Percentiles rank a stretch among this genome's conserved stretches.
Conservation (phyloP, 2,888 invertebrate genomes). For the Platerodrilus igneus region DNA sequence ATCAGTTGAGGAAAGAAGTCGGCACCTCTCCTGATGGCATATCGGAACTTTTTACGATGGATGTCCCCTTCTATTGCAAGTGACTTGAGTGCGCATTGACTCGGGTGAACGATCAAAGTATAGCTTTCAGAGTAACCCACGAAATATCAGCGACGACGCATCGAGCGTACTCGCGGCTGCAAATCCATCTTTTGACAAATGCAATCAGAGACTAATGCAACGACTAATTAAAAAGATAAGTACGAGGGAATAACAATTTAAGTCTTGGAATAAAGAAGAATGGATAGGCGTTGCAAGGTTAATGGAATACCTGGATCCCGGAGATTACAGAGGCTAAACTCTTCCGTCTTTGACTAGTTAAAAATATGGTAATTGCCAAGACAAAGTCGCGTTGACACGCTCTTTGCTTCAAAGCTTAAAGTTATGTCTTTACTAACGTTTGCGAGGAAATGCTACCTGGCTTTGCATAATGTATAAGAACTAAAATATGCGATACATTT, state of each 20-base stretch:
- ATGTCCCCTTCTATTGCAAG: slow-evolving; percentile 31
- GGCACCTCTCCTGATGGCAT: slow-evolving; percentile 24
- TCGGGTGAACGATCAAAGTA: slow-evolving; percentile 46
- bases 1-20: slow-evolving; percentile 37
- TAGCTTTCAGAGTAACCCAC: slow-evolving; percentile 36
- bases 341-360: slow-evolving; percentile 23
- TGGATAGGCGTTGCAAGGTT: slow-evolving; percentile 26
- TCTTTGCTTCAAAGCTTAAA: slow-evolving; percentile 37
- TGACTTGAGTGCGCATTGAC: slow-evolving; percentile 33
- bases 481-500: too few relatives aligned
- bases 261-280: slow-evolving; percentile 34
- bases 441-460: too few relatives aligned
- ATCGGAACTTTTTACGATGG: slow-evolving; percentile 45
- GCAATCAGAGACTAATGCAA: slow-evolving; percentile 28
- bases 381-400: slow-evolving; percentile 37
- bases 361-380: slow-evolving; percentile 42
- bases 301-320: slow-evolving; percentile 29
- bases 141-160: slow-evolving; percentile 22
- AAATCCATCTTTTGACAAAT: slow-evolving; percentile 21
- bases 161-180: slow-evolving; percentile 19
- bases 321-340: slow-evolving; percentile 16
- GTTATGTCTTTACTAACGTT: slow-evolving; percentile 30
- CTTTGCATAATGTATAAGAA: too few relatives aligned
- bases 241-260: slow-evolving; percentile 39
- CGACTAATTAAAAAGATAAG: slow-evolving; percentile 45